Evolutionary conservation across 2,888 invertebrate species (phyloP).

Genomic region (Mesoligia furuncula): DNA sequence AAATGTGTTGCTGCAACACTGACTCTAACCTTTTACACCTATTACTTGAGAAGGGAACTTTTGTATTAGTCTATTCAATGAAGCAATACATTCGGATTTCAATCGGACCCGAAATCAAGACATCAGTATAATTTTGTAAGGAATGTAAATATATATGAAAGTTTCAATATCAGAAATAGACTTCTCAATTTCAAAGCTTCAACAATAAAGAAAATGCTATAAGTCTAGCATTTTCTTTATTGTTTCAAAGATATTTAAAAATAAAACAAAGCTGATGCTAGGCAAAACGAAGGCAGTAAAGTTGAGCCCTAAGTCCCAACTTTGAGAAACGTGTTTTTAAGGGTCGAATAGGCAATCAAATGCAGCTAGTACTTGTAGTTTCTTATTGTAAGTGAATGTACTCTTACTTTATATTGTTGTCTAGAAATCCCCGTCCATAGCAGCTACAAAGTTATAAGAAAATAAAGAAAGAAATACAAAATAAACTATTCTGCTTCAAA

Average conservation of each 20-base stretch:
- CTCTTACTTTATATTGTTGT: conserved; percentile 44
- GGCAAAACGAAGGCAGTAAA: conserved; percentile 57
- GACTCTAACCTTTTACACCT: conserved; percentile 45
- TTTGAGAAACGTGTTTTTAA: conserved; percentile 56
- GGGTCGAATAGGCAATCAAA: conserved; percentile 62
- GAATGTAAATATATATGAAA: background rate
- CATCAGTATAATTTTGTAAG: background rate
- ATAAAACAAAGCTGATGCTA: conserved; percentile 31
- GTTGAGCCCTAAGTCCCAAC: conserved; percentile 44
- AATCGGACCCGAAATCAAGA: conserved; percentile 2
- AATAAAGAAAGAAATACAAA: conserved; percentile 38
- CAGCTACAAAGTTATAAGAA: conserved; percentile 45
- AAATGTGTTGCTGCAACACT: conserved; percentile 65
- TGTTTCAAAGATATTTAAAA: conserved; percentile 32
- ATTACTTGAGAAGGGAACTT: conserved; percentile 31
- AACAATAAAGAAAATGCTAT: conserved; percentile 24
- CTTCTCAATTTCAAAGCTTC: background rate
- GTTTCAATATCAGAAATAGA: background rate
- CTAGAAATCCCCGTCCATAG: conserved; percentile 34
- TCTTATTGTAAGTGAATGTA: conserved; percentile 45
- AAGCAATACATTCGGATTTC: conserved; percentile 7
- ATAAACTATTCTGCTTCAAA: conserved; percentile 43
- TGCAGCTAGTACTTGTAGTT: conserved; percentile 33
- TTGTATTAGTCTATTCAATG: conserved; percentile 31
- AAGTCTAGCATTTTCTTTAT: no score